A percentile compares a stretch with the other conserved stretches of the same genome.
Conservation (phyloP, 1,140 invertebrate species). For the Leguminivora glycinivorella region DNA sequence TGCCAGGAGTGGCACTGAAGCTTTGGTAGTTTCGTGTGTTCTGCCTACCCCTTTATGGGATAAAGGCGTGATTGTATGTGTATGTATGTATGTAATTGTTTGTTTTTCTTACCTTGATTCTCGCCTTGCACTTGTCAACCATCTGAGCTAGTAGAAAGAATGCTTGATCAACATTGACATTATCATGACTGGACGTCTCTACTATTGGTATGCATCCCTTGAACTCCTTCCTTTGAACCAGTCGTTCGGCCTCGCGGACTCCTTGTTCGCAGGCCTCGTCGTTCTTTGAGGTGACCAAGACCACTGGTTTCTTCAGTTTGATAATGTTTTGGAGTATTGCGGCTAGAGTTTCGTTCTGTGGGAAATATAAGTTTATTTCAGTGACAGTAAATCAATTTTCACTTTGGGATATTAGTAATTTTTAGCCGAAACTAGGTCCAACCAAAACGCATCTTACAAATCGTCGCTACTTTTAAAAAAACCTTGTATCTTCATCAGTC, state of each 20-base stretch:
- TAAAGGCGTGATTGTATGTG: too few species aligned
- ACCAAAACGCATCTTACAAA: too few species aligned
- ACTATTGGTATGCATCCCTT: constrained; percentile 93
- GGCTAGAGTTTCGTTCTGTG: constrained; percentile 85
- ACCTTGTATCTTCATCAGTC: too few species aligned
- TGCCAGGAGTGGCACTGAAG: too few species aligned
- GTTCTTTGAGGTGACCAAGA: constrained; percentile 97
- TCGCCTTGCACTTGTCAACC: constrained; percentile 86
- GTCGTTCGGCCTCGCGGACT: constrained; percentile 92
- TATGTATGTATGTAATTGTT: too few species aligned
- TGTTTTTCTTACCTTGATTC: constrained; percentile 80
- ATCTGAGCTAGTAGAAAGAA: constrained; percentile 96
- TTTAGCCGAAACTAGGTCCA: too few species aligned
- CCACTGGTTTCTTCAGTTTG: constrained; percentile 97
- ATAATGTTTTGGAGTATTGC: constrained; percentile 91
- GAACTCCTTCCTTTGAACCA: constrained; percentile 95
- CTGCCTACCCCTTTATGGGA: too few species aligned
- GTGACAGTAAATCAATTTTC: too few species aligned
- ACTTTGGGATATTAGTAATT: too few species aligned
- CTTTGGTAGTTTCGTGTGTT: too few species aligned
- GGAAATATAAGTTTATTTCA: constrained; percentile 33
- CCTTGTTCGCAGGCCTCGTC: constrained; percentile 95
- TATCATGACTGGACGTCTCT: constrained; percentile 97
- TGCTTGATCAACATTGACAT: constrained; percentile 97
- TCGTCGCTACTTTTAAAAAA: too few species aligned